These are phyloP conservation scores for Hippocampus mohnikei DNA, from an alignment of 2,113 vertebrate species.

Conservation along the genomic window DNA sequence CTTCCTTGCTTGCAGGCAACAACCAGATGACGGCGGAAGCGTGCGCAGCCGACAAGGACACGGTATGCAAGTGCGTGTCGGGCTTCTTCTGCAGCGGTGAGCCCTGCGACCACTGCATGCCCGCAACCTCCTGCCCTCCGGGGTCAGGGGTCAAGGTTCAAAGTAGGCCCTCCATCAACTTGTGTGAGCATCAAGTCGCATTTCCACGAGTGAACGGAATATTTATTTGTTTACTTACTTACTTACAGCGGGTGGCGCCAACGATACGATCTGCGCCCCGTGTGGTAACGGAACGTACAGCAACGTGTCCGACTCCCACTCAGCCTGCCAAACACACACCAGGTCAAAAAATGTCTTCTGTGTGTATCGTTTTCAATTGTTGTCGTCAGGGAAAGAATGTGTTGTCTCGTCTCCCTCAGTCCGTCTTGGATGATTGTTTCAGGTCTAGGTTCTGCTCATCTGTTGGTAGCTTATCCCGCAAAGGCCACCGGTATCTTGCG, in stretches of 20 bases:
- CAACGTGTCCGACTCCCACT: slow-evolving; percentile 43
- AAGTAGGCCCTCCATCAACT: slow-evolving; percentile 34
- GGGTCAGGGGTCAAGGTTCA: slow-evolving; percentile 44
- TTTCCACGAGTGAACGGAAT: not conserved
- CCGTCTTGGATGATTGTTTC: too few relatives aligned
- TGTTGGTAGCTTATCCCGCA: too few relatives aligned
- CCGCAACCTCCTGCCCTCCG: fast-evolving
- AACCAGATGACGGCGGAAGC: fast-evolving
- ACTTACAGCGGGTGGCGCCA: slow-evolving; percentile 36
- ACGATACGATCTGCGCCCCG: slow-evolving; percentile 38
- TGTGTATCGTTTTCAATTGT: too few relatives aligned
- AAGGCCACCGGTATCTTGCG: too few relatives aligned
- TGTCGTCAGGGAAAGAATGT: not conserved
- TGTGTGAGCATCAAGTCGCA: not conserved
- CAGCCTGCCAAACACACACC: slow-evolving; percentile 51
- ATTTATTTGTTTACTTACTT: not conserved
- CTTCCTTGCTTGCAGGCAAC: slow-evolving; percentile 15
- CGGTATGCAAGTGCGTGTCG: slow-evolving; percentile 46
- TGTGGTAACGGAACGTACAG: slow-evolving; percentile 57
- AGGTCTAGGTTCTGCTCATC: too few relatives aligned
- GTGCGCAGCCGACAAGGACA: slow-evolving; percentile 39
- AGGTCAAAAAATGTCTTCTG: slow-evolving; percentile 41
- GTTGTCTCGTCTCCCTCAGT: not conserved
- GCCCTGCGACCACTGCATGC: slow-evolving; percentile 37
- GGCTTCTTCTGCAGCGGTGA: slow-evolving; percentile 47